These are phyloP conservation scores for Ophion costatus DNA, from an alignment of 2,888 invertebrate species.

Conservation along the genomic window DNA sequence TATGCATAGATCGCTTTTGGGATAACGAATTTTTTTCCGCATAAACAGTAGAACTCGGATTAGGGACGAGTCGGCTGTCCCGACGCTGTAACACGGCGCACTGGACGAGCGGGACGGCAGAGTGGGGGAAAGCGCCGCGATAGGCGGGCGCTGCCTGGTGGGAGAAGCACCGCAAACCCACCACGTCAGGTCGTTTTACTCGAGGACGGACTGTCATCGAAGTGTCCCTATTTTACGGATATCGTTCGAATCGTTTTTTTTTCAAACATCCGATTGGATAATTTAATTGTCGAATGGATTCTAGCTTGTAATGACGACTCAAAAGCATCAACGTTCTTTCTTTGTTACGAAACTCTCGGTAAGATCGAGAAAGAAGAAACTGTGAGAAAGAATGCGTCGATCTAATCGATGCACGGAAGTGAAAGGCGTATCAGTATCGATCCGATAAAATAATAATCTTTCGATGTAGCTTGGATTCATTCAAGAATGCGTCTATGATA, in stretches of 20 bases:
- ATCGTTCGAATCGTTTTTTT: too few species aligned
- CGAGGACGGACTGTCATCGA: too few species aligned
- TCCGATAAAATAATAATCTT: constrained; percentile 35
- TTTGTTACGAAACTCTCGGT: too few species aligned
- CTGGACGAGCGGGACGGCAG: not conserved
- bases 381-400: not conserved
- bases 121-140: not conserved
- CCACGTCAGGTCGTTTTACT: not conserved
- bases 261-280: not conserved
- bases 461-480: constrained; percentile 16
- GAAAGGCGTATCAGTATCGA: constrained; percentile 34
- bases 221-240: too few species aligned
- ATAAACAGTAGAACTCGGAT: not conserved
- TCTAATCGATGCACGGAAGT: constrained; percentile 17
- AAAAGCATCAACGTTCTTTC: not conserved
- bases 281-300: not conserved
- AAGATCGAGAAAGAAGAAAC: not conserved
- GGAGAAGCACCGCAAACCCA: not conserved
- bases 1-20: not conserved
- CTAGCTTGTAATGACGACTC: not conserved
- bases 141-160: not conserved
- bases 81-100: not conserved
- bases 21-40: not conserved
- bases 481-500: not conserved
- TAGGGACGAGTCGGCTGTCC: not conserved